Percentiles rank a stretch among this genome's conserved stretches.
Evolutionary conservation across 1,140 invertebrate species (phyloP).

Genomic region (Nasonia giraulti): DNA sequence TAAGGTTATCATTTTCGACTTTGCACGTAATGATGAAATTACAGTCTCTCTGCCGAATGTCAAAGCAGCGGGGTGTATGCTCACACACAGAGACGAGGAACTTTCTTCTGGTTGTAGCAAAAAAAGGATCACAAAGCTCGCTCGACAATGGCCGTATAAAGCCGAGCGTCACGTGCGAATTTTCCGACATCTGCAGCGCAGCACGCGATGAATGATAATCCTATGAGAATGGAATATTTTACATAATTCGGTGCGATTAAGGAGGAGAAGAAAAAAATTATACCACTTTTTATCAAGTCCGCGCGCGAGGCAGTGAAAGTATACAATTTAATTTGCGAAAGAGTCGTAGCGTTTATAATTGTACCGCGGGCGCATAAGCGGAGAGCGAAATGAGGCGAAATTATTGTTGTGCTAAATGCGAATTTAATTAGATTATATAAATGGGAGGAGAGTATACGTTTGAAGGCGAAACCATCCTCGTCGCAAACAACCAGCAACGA

Average conservation of each 20-base stretch:
- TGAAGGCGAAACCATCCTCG: too few relatives aligned
- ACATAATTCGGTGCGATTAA: conserved; percentile 21
- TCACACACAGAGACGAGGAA: neutral
- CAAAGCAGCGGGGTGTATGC: neutral
- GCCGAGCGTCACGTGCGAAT: neutral
- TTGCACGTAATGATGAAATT: neutral
- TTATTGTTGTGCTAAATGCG: neutral
- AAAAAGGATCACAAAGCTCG: neutral
- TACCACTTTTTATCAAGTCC: neutral
- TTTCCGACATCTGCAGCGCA: neutral
- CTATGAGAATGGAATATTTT: conserved; percentile 15
- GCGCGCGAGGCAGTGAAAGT: neutral
- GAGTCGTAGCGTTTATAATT: neutral
- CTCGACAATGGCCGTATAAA: neutral
- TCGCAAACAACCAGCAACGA: too few relatives aligned
- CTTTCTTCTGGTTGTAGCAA: neutral
- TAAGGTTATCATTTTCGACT: neutral
- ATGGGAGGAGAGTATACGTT: neutral
- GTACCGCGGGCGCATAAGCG: neutral
- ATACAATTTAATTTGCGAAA: conserved; percentile 28
- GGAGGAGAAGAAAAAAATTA: neutral
- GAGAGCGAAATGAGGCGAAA: neutral
- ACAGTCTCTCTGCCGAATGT: neutral
- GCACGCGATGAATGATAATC: neutral
- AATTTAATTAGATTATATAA: conserved; percentile 34